Evolutionary conservation across 1,140 invertebrate species (phyloP), one percentile per base, ranked within the genome.

Genomic region (Hycleus cichorii): DNA sequence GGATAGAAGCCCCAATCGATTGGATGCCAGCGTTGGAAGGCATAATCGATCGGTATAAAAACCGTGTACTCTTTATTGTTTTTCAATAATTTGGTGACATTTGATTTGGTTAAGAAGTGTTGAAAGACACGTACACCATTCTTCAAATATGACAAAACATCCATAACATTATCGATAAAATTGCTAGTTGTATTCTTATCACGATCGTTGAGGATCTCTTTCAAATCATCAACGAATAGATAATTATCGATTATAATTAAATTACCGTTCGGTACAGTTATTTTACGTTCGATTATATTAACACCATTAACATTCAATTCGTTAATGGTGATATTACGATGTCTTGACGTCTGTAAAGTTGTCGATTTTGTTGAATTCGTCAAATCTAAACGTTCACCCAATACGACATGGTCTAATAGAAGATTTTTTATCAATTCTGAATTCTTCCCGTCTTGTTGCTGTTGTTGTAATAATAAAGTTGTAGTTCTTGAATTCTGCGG

Each of bases 1-100:
- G 83, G 83, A 69, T 84, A 84, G 72, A 85, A 85, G 39, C 83
- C 83, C 82, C 82, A 85, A 70, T 85, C 82, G 58, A 84, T 84
- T 40, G 83, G 82, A 71, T 83, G 81, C 80, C 81, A 85, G 54
- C 80, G 69, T 64, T 83, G 82, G 68, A 84, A 84, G 48, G 83
- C 83, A 63, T 79, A 76, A 69, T 84, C 82, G 10, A 79, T 80
- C 4, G 83, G 83, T 57, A 84, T 78, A 56, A 84, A 76, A 6
- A 83, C 80, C 6, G 82, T 84, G 62, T 83, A 84, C 48, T 80
- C 74, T 60, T 78, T 77, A 64, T 77, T 77, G 65, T 81, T 77
- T 57, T 70, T 68, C n/a, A 83, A 74, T 51, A 78, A 72, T 58
- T 76, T 73, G 39, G 80, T 80, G 8, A 84, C 77, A 69, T 83